These are phyloP conservation scores for Drosophila littoralis DNA, from an alignment of 1,140 invertebrate genomes.

Conservation along the genomic window DNA sequence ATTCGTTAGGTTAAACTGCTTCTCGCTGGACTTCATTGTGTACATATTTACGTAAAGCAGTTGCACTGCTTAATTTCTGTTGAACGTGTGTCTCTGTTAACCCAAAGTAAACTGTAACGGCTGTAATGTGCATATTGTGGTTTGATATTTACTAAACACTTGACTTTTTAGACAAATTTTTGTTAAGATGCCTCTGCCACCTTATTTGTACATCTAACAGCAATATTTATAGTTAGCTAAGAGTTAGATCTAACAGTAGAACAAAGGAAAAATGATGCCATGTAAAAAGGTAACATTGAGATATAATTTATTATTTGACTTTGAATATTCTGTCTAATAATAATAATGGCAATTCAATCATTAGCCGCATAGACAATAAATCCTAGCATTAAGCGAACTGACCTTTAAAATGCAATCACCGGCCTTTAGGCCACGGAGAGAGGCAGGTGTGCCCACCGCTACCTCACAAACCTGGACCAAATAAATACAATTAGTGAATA, in stretches of 20 bases:
- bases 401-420: conserved; percentile 88
- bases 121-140: neutral
- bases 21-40: neutral
- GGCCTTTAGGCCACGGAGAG: conserved; percentile 84
- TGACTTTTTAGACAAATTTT: no score
- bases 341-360: neutral
- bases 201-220: no score
- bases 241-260: no score
- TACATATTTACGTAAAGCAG: conserved; percentile 11
- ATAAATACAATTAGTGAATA: conserved; percentile 60
- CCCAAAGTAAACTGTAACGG: conserved; percentile 1
- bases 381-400: conserved; percentile 34
- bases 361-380: neutral
- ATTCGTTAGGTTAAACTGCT: conserved; percentile 6
- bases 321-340: no score
- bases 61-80: conserved; percentile 36
- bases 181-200: no score
- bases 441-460: conserved; percentile 85
- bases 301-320: no score
- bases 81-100: conserved; percentile 25
- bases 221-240: no score
- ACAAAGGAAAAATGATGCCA: no score
- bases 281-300: no score
- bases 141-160: neutral
- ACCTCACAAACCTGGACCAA: conserved; percentile 84